Evolutionary conservation across 1,140 invertebrate species (phyloP), one percentile per base, ranked within the genome.

Genomic region (Apolygus lucorum): DNA sequence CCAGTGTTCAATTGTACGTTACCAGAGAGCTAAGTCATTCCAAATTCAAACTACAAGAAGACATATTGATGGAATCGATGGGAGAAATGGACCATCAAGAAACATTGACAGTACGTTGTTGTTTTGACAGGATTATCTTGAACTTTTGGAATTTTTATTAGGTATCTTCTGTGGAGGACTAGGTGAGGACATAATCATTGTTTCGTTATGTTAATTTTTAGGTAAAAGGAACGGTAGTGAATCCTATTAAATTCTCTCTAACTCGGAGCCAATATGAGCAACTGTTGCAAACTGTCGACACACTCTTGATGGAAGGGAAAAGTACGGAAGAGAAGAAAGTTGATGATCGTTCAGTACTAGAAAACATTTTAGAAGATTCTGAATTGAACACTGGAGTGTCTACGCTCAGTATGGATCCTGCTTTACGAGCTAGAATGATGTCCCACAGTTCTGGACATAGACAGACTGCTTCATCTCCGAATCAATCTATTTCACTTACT

Each of bases 181-280:
- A n/a, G n/a, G n/a, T n/a, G n/a, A n/a, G n/a, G n/a, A n/a, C n/a
- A n/a, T n/a, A n/a, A n/a, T n/a, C n/a, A n/a, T n/a, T n/a, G n/a
- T n/a, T n/a, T n/a, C n/a, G n/a, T n/a, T n/a, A n/a, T n/a, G 34
- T 42, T 17, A 8, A 42, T 42, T 42, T 59, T 28, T 78, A 92
- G 75, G 82, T 96, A 2, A 84, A 83, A 68, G 93, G 92, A n/a
- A 84, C 83, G 64, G 88, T 96, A 25, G 87, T 94, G 13, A 91
- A 88, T 54, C 87, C 89, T 0, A 77, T 96, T 14, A 92, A 93
- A 79, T 84, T 96, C 14, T 92, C 91, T 0, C 79, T 96, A 8
- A 88, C 89, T 14, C 87, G 92, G 28, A 83, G 85, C 25, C 93
- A 96, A 75, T 96, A 96, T 77, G 90, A 94, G 77, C 92, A 96